Evolutionary conservation across 2,797 vertebrate genomes (phyloP).

Genomic region (Xiphorhynchus erythropygius): DNA sequence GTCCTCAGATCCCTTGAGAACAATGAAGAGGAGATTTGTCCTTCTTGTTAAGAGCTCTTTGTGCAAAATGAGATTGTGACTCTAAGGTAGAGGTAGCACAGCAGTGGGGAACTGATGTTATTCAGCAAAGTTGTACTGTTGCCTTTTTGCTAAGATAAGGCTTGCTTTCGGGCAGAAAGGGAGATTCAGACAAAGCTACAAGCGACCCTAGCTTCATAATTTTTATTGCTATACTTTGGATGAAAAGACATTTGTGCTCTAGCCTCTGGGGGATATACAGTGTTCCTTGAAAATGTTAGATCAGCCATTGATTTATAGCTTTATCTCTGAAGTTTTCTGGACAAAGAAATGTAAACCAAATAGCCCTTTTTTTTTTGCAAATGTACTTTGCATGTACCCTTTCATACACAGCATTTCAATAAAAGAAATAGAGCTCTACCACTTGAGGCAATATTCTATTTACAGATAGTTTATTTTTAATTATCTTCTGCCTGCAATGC

Average conservation of each 20-base stretch:
- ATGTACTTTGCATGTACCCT: conserved; percentile 10
- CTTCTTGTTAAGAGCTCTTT: neutral
- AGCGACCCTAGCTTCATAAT: neutral
- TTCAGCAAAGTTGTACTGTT: neutral
- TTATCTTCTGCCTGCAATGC: conserved; percentile 17
- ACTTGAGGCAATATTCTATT: conserved; percentile 24
- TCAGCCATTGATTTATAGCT: neutral
- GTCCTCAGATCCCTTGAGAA: neutral
- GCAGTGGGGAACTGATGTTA: neutral
- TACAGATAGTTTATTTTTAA: conserved; percentile 42
- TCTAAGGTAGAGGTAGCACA: neutral
- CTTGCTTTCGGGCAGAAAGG: neutral
- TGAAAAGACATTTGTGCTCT: neutral
- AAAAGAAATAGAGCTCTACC: neutral
- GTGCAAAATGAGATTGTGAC: neutral
- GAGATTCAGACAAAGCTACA: neutral
- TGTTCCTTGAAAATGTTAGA: neutral
- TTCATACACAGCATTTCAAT: conserved; percentile 21
- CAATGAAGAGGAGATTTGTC: neutral
- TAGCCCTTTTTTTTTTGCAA: neutral
- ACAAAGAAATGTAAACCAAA: neutral
- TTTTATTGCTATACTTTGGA: neutral
- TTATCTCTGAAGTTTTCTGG: neutral
- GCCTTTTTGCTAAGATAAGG: neutral
- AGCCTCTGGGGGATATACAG: neutral